Evolutionary conservation across 2,113 vertebrate species (phyloP), one percentile per base, ranked within the genome.

Genomic region (Mirounga angustirostris): DNA sequence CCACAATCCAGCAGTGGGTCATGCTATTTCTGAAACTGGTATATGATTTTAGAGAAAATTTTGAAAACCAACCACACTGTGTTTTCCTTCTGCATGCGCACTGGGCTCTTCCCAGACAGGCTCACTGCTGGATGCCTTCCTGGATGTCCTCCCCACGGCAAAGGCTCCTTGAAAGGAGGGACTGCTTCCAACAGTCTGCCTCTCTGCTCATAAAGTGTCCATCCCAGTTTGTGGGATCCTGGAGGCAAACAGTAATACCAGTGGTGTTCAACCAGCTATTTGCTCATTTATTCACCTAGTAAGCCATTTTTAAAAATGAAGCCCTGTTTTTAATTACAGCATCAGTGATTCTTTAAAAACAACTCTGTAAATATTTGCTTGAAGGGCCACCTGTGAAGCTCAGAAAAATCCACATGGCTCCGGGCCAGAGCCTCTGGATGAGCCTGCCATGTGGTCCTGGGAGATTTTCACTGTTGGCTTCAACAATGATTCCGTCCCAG

Each of bases 221-320:
- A 2, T 2, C 43, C 18, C 15, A 0, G 40, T 2, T 6, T 16
- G 52, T 30, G 61, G n/a, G 16, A 33, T 9, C 1, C 0, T 9
- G 36, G 16, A 4, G 16, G 7, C 14, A 12, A 65, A 63, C 19
- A 7, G 0, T 6, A 26, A 50, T 2, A 11, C 24, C 24, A 50
- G 12, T 0, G 2, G 19, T n/a, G 1, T 15, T 18, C 0, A 28
- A 24, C 56, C 14, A 58, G 28, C 26, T n/a, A 30, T 11, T 61
- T 30, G 30, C 16, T 50, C 24, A 81, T 63, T 61, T 28, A 52
- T 30, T 50, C 65, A 50, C 30, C 65, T 33, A 3, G 2, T 15
- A 81, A 36, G 24, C 59, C 40, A 30, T 87, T 65, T 76, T n/a
- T 40, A 79, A 84, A 61, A n/a, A 79, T 21, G 46, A 84, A 33